Conservation (phyloP, 2,888 invertebrate species). For the Conistra vaccinii region DNA sequence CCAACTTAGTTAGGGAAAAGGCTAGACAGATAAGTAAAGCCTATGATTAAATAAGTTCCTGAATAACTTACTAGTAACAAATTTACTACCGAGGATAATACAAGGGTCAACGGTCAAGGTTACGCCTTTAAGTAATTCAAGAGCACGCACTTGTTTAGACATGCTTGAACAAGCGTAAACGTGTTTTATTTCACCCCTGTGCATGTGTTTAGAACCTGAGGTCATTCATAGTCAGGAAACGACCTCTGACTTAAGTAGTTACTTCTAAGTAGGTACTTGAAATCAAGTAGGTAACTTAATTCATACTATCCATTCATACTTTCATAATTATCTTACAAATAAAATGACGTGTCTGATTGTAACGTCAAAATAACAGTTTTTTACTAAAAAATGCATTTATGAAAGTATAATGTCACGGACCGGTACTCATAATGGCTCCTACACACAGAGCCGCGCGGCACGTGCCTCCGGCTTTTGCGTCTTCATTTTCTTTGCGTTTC, state of each 20-base stretch:
- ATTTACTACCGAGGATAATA: not conserved
- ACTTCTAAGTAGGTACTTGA: not conserved
- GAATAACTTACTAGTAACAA: not conserved
- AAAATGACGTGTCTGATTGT: no score
- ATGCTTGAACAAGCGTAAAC: slow-evolving; percentile 34
- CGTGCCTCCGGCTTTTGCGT: no score
- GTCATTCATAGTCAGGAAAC: slow-evolving; percentile 1
- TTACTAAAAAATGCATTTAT: no score
- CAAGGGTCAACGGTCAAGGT: slow-evolving; percentile 20
- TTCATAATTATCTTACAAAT: no score
- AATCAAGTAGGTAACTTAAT: not conserved
- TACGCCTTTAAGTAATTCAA: slow-evolving; percentile 20
- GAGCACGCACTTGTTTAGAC: slow-evolving; percentile 22
- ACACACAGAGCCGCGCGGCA: no score
- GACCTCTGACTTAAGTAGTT: no score
- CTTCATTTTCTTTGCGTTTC: no score
- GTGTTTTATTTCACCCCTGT: slow-evolving; percentile 20
- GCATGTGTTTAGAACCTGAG: slow-evolving; percentile 9
- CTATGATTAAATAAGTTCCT: not conserved
- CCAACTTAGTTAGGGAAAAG: not conserved
- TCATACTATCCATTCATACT: not conserved
- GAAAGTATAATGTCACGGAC: no score
- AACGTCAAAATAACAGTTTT: no score
- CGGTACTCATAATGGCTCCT: no score
- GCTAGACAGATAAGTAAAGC: not conserved